Percentiles rank a stretch among this genome's conserved stretches.
phyloP scores from a whole-genome alignment of 2,113 vertebrate genomes.

The Cyanoderma ruficeps region DNA sequence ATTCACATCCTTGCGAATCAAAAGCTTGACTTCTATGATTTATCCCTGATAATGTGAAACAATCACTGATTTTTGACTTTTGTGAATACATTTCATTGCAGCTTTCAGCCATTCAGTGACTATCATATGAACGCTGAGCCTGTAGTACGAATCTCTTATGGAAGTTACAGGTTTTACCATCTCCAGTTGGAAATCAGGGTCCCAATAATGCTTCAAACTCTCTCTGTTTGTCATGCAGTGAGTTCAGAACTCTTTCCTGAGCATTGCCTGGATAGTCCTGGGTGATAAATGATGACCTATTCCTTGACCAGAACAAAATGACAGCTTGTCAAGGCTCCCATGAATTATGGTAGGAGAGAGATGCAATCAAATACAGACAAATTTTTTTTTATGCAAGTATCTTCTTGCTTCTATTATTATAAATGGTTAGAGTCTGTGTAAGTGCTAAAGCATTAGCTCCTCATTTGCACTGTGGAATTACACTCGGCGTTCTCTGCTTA shows the following conservation, averaged over 20 bases:
- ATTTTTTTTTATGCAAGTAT: background rate
- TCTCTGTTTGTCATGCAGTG: background rate
- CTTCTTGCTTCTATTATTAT: background rate
- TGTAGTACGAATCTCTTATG: background rate
- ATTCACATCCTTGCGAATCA: background rate
- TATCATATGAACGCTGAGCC: background rate
- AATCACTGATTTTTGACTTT: background rate
- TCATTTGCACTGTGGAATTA: conserved; percentile 11
- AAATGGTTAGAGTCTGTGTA: background rate
- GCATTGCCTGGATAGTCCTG: background rate
- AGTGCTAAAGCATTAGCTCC: conserved; percentile 18
- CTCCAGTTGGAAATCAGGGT: background rate
- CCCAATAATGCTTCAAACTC: background rate
- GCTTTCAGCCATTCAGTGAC: background rate
- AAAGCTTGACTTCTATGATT: background rate
- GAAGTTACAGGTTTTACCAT: background rate
- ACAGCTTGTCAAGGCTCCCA: background rate
- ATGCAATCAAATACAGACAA: background rate
- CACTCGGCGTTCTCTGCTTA: background rate
- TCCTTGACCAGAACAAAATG: background rate
- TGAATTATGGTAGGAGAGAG: background rate
- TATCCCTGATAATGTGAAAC: background rate
- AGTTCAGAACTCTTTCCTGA: background rate
- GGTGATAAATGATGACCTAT: background rate
- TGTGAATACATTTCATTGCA: background rate